Base-by-base conservation (phyloP, 2,113 vertebrate species). In the Cairina moschata region DNA sequence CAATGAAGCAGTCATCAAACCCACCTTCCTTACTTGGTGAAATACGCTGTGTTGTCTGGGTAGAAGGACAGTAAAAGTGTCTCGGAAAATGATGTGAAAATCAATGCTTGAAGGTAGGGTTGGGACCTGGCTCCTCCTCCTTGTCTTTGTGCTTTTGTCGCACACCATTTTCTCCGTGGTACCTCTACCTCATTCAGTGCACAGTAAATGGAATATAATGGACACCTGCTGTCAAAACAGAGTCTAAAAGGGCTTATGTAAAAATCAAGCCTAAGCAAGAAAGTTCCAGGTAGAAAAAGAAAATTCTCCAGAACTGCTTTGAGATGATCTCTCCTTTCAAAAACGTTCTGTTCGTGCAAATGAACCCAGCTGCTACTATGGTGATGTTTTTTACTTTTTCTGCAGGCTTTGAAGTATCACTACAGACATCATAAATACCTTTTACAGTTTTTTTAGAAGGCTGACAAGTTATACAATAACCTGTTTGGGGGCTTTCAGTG, bases 381-480 rank as follows among this genome's bases (percentile, higher is more conserved):
- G 62, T n/a, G 29, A 36, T 52, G 44, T 22, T 26, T 79, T 62
- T 84, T 72, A 60, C 74, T 83, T 90, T 85, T 90, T 52, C 76
- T 82, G n/a, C 21, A 17, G 68, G 28, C 83, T 94, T 86, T 82
- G 54, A 62, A 66, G n/a, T 79, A 29, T 81, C 44, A 55, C 77
- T 88, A n/a, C n/a, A 88, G 76, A 31, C 40, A 87, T 83, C 81
- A 87, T 36, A 92, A 94, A 84, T 91, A 78, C 55, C 62, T 85
- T 78, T 76, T 71, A 42, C 11, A 50, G 63, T 36, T 88, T 73
- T 73, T 91, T 91, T 79, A 92, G 60, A 48, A 62, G 40, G 31
- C 65, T 88, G 73, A 32, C n/a, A 72, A 85, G 77, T 95, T 91
- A 92, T 83, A 95, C 86, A 95, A 79, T 85, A 75, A 91, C 74